Evolutionary conservation across 2,888 invertebrate genomes (phyloP).

Genomic region (Torymus auratus): DNA sequence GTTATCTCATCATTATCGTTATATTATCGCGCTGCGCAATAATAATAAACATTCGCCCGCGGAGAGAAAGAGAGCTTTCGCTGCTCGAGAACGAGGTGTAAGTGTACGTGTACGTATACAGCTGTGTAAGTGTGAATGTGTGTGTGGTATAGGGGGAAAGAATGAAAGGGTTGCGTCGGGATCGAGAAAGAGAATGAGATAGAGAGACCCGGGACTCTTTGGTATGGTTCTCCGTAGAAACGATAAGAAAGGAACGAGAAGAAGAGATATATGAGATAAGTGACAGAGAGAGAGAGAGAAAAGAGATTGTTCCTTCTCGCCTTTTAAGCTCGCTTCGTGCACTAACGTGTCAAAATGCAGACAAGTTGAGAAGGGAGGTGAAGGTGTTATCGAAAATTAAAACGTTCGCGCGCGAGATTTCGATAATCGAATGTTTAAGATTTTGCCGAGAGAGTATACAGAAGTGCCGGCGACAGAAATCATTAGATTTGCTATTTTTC

Average conservation of each 20-base stretch:
- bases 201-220: slow-evolving; percentile 71
- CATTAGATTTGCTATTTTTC: too few species aligned
- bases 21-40: slow-evolving; percentile 3
- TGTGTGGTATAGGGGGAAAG: slow-evolving; percentile 25
- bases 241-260: slow-evolving; percentile 58
- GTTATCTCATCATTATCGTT: slow-evolving; percentile 42
- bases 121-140: neutral
- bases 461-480: too few species aligned
- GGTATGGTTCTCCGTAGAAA: slow-evolving; percentile 70
- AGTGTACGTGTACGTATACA: neutral
- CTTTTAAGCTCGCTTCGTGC: too few species aligned
- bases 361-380: too few species aligned
- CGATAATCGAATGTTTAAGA: too few species aligned
- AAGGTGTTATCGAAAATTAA: too few species aligned
- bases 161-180: slow-evolving; percentile 57
- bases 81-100: neutral
- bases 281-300: slow-evolving; percentile 4
- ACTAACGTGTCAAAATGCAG: too few species aligned
- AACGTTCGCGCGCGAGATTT: too few species aligned
- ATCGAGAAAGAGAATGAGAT: slow-evolving; percentile 59
- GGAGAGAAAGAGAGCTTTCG: slow-evolving; percentile 24
- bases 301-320: neutral
- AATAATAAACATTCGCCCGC: slow-evolving; percentile 46
- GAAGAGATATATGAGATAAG: neutral
- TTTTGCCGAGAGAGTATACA: too few species aligned